phyloP scores from a whole-genome alignment of 2,113 vertebrate genomes.

The Rhea pennata region DNA sequence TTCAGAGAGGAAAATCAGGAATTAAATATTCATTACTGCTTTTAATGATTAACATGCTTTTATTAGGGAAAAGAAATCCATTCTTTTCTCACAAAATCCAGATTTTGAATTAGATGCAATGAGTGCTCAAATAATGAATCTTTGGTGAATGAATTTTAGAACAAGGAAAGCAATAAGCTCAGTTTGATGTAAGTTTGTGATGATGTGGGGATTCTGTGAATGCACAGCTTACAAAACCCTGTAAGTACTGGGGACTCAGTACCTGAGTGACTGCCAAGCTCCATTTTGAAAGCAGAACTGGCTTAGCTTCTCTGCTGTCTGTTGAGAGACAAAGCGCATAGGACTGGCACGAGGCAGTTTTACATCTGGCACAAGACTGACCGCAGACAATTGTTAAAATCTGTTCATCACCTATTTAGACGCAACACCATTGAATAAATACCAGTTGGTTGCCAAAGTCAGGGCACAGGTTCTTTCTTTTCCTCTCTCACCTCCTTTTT shows the following conservation, averaged over 20 bases:
- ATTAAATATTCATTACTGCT: neutral
- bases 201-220: neutral
- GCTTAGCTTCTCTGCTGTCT: neutral
- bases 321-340: neutral
- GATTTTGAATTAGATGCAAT: constrained; percentile 1
- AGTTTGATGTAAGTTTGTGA: neutral
- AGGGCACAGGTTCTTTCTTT: neutral
- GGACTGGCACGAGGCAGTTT: neutral
- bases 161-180: neutral
- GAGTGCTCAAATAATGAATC: constrained; percentile 1
- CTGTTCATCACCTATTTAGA: neutral
- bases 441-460: neutral
- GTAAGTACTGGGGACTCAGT: neutral
- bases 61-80: neutral
- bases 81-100: neutral
- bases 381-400: neutral
- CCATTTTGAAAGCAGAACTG: neutral
- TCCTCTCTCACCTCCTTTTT: accelerated
- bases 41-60: neutral
- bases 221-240: neutral
- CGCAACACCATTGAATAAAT: neutral
- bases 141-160: neutral
- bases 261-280: neutral
- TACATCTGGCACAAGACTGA: neutral
- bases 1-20: neutral